phyloP scores from a whole-genome alignment of 1,140 invertebrate species.

The Atta texana region DNA sequence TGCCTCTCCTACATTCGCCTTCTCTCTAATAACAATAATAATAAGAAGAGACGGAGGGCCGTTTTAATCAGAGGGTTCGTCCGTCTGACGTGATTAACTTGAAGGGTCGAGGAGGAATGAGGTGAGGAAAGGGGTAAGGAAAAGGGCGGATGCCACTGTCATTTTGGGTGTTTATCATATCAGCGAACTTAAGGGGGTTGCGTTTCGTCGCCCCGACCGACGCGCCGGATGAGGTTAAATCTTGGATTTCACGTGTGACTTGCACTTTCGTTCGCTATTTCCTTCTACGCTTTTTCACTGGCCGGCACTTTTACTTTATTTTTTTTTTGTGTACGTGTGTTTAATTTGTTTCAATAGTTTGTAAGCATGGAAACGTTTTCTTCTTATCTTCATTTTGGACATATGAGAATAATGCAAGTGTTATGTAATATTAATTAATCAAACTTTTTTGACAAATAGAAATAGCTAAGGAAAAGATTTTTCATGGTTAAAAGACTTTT shows the following conservation, averaged over 20 bases:
- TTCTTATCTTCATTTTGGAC: slow-evolving; percentile 46
- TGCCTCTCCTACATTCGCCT: slow-evolving; percentile 65
- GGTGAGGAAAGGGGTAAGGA: slow-evolving; percentile 21
- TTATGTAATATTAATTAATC: background rate
- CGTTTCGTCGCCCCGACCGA: slow-evolving; percentile 55
- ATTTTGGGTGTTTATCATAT: slow-evolving; percentile 80
- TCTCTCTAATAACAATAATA: slow-evolving; percentile 79
- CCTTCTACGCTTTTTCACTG: background rate
- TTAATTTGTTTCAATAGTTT: slow-evolving; percentile 62
- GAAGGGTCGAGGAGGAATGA: slow-evolving; percentile 59
- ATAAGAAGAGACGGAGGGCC: slow-evolving; percentile 74
- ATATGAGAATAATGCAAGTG: background rate
- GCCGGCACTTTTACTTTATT: background rate
- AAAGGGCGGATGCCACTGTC: slow-evolving; percentile 67
- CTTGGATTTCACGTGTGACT: slow-evolving; percentile 70
- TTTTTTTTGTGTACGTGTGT: background rate
- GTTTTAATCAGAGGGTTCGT: slow-evolving; percentile 79
- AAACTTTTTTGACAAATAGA: slow-evolving; percentile 49
- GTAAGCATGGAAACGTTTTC: slow-evolving; percentile 55
- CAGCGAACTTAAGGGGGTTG: slow-evolving; percentile 61
- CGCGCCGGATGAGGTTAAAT: slow-evolving; percentile 64
- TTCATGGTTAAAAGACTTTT: background rate
- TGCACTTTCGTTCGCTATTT: slow-evolving; percentile 36
- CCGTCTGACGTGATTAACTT: slow-evolving; percentile 79
- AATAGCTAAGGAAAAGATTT: background rate